These are phyloP conservation scores for Natator depressus DNA, from an alignment of 2,113 vertebrate genomes.

Conservation along the genomic window DNA sequence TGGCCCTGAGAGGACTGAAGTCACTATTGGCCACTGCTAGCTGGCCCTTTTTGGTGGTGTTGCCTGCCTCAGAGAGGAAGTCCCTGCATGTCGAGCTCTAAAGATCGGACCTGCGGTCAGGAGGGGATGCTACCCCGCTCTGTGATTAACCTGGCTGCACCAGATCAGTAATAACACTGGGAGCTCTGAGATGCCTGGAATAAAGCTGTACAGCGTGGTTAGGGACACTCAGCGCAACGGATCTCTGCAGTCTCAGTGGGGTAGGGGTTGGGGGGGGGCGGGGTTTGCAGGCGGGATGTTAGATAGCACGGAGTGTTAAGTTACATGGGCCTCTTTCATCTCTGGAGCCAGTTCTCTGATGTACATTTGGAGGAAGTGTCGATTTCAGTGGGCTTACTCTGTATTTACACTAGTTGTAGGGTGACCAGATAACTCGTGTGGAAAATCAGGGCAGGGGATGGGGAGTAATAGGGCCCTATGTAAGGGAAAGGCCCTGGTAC, in stretches of 20 bases:
- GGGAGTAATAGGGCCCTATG: too few relatives aligned
- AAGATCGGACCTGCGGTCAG: neutral
- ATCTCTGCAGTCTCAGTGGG: too few relatives aligned
- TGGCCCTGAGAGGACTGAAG: neutral
- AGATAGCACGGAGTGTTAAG: neutral
- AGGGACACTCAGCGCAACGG: too few relatives aligned
- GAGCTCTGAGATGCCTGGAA: too few relatives aligned
- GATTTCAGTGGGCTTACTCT: neutral
- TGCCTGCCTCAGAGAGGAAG: neutral
- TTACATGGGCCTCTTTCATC: neutral
- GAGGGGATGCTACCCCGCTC: neutral
- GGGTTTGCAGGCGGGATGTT: neutral
- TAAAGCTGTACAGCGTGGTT: too few relatives aligned
- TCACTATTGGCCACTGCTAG: neutral
- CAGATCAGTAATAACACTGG: neutral
- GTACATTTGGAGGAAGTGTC: neutral
- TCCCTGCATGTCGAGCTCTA: too few relatives aligned
- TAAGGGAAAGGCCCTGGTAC: too few relatives aligned
- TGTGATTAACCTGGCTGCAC: neutral
- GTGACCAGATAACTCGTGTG: too few relatives aligned
- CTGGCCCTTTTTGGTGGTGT: neutral
- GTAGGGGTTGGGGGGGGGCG: too few relatives aligned
- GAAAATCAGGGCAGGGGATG: too few relatives aligned
- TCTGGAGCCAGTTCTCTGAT: rapidly evolving
- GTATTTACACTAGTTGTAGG: neutral